Base-by-base conservation (phyloP, 2,888 invertebrate genomes). In the Drosophila aldrichi region DNA sequence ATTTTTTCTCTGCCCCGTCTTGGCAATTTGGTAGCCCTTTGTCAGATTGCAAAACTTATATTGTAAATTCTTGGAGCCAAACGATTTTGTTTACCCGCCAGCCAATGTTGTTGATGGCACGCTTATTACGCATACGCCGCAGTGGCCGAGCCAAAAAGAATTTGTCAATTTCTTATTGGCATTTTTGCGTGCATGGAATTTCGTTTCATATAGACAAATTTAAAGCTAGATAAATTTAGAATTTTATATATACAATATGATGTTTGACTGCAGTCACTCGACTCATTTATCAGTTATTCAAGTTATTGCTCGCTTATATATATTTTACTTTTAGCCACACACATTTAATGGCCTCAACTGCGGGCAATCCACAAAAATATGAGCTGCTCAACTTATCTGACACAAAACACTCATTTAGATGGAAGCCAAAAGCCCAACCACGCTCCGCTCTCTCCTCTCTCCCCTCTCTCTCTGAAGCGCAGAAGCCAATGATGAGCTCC, bases 31-130 rank as follows among this genome's bases (percentile, higher is more conserved):
- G 66, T 64, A 59, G 55, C 52, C 57, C 62, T 77, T 67, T 86
- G 71, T 79, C 80, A 82, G 89, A 86, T 83, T 78, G 79, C 82
- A 70, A 70, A 87, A 72, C 79, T 89, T 77, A 87, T 77, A 87
- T 81, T 89, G 67, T 75, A 89, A 83, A 89, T 83, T 89, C 75
- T 62, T 57, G 74, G 20, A 49, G 60, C 72, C 70, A 74, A 89
- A 84, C 76, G 89, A 76, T 81, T 84, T 81, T 84, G 83, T 84
- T 84, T 84, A 84, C 82, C 57, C 63, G 43, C 66, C 60, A 57
- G 61, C 55, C 58, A 51, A 57, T 61, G 43, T 60, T 61, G 51
- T 60, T 61, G 51, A 61, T 54, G 66, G 62, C 79, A 70, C 48
- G 57, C 61, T 76, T 71, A 76, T 80, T 58, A 64, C 61, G 63